These are phyloP conservation scores for Crotophaga sulcirostris DNA, from an alignment of 2,113 vertebrate species.

Conservation along the genomic window DNA sequence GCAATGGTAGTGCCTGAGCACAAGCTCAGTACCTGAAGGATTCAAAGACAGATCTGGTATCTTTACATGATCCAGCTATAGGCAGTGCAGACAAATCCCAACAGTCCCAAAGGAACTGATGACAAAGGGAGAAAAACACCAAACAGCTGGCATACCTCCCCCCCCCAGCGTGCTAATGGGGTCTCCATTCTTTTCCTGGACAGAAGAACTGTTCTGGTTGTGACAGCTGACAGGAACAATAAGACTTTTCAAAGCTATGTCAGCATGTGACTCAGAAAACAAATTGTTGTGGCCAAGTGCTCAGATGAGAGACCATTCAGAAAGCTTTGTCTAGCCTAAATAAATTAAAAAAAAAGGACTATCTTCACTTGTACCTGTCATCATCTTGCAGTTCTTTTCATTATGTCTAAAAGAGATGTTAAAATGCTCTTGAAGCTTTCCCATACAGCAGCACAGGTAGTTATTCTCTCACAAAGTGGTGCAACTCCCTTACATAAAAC, in stretches of 20 bases:
- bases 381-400: neutral
- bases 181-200: neutral
- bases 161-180: neutral
- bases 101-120: neutral
- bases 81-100: neutral
- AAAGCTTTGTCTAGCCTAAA: neutral
- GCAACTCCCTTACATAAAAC: neutral
- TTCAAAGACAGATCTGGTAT: neutral
- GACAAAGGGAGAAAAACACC: neutral
- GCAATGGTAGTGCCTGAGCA: neutral
- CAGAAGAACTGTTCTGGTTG: neutral
- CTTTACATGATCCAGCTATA: neutral
- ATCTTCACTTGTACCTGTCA: neutral
- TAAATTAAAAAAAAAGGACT: too few relatives aligned
- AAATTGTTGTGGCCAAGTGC: neutral
- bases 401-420: neutral
- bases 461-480: neutral
- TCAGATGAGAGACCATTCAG: neutral
- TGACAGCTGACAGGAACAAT: neutral
- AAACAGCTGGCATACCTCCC: neutral
- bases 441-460: neutral
- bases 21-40: neutral
- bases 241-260: neutral
- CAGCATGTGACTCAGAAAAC: neutral
- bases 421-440: neutral